phyloP scores from a whole-genome alignment of 1,140 invertebrate genomes.

The Orussus abietinus region DNA sequence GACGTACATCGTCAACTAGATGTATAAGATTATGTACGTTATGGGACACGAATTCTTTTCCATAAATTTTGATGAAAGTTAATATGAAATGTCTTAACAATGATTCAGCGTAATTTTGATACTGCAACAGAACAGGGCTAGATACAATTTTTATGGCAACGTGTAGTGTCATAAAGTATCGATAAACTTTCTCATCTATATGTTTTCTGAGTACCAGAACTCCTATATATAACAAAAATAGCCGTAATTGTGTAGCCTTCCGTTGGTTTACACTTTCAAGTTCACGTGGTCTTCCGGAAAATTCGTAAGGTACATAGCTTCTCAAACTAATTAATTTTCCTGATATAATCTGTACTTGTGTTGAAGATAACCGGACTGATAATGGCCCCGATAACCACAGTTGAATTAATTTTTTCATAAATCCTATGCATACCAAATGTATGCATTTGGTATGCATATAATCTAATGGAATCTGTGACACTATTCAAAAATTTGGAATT shows the following conservation, averaged over 20 bases:
- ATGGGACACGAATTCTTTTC: slow-evolving; percentile 5
- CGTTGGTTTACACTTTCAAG: slow-evolving; percentile 38
- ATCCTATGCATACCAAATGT: slow-evolving; percentile 39
- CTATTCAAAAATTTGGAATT: slow-evolving; percentile 14
- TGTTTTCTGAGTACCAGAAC: slow-evolving; percentile 35
- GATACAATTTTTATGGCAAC: slow-evolving; percentile 30
- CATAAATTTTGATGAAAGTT: slow-evolving; percentile 3
- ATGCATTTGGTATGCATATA: slow-evolving; percentile 32
- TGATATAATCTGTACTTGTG: slow-evolving; percentile 8
- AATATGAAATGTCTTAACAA: slow-evolving; percentile 14
- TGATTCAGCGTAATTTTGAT: slow-evolving; percentile 9
- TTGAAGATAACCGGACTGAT: slow-evolving; percentile 1
- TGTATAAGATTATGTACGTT: too few species aligned
- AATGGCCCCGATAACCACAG: slow-evolving; percentile 30
- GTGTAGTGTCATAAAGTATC: slow-evolving; percentile 37
- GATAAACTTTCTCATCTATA: slow-evolving; percentile 29
- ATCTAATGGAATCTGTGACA: slow-evolving; percentile 15
- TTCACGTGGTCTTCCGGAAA: slow-evolving; percentile 38
- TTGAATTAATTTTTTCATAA: slow-evolving; percentile 29
- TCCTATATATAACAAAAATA: slow-evolving; percentile 48
- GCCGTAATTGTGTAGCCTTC: slow-evolving; percentile 51
- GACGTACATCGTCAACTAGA: too few species aligned
- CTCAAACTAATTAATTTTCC: neutral
- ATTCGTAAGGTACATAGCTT: slow-evolving; percentile 35
- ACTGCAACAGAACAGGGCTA: slow-evolving; percentile 8